Conservation (phyloP, 1,140 invertebrate species). For the Lutraria rhynchaena region DNA sequence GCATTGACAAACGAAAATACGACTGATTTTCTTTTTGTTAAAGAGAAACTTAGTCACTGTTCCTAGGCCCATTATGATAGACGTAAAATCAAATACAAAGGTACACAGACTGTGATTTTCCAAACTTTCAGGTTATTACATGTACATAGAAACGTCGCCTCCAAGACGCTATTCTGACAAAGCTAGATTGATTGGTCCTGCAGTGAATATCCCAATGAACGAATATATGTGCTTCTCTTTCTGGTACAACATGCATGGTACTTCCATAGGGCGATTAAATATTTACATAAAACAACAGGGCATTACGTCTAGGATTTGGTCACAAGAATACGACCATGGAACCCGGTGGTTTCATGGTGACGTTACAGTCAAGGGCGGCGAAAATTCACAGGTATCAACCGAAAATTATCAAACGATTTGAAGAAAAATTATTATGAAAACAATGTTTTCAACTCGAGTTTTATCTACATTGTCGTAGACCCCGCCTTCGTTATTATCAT, state of each 20-base stretch:
- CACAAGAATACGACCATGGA: not conserved
- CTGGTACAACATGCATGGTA: slow-evolving; percentile 24
- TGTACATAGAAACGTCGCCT: slow-evolving; percentile 5
- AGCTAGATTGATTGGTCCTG: not conserved
- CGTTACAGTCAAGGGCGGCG: not conserved
- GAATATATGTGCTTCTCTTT: slow-evolving; percentile 5
- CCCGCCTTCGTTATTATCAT: no score
- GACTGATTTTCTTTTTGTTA: no score
- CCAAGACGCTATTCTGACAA: not conserved
- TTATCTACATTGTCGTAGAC: no score
- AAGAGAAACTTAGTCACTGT: no score
- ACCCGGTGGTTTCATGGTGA: not conserved
- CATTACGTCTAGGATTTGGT: not conserved
- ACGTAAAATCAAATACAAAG: no score
- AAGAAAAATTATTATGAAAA: no score
- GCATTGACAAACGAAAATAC: no score
- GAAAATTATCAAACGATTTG: no score
- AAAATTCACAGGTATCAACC: not conserved
- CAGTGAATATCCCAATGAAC: not conserved
- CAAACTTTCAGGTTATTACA: not conserved
- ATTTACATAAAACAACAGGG: not conserved
- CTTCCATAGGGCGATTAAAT: not conserved
- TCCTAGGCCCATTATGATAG: no score
- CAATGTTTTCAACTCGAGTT: no score
- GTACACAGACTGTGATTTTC: no score